Conservation (phyloP, 1,140 invertebrate species). For the Archivesica marissinica region DNA sequence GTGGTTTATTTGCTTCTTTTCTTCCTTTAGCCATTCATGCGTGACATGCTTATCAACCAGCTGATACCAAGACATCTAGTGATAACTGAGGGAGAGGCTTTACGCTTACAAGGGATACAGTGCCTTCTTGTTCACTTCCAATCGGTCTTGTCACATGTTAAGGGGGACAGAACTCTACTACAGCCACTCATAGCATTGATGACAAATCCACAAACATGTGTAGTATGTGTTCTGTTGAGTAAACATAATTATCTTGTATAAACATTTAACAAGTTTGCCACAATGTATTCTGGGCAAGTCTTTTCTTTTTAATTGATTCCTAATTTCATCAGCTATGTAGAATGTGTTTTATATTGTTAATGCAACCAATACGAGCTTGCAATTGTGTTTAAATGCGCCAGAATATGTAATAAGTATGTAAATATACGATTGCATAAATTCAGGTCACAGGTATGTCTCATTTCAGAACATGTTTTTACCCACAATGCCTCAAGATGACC, state of each 20-base stretch:
- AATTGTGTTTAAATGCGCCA: too few relatives aligned
- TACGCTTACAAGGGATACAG: constrained; percentile 63
- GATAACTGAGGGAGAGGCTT: not conserved
- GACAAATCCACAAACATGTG: constrained; percentile 59
- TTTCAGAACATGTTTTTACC: constrained; percentile 64
- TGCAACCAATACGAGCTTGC: too few relatives aligned
- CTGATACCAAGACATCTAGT: not conserved
- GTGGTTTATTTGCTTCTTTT: not conserved
- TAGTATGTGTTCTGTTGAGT: constrained; percentile 37
- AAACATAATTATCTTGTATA: too few relatives aligned
- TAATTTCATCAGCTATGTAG: too few relatives aligned
- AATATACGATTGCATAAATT: too few relatives aligned
- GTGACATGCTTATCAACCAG: not conserved
- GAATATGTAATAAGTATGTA: too few relatives aligned
- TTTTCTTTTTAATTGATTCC: too few relatives aligned
- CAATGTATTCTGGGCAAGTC: too few relatives aligned
- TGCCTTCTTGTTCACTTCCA: constrained; percentile 68
- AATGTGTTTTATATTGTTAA: too few relatives aligned
- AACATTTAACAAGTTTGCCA: too few relatives aligned
- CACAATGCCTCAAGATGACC: constrained; percentile 74
- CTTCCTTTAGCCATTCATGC: constrained; percentile 17
- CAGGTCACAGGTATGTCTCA: not conserved
- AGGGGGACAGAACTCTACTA: constrained; percentile 57
- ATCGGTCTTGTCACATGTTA: constrained; percentile 44
- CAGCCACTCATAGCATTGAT: constrained; percentile 62